Evolutionary conservation across 2,113 vertebrate genomes (phyloP).

Genomic region (Noctilio leporinus): DNA sequence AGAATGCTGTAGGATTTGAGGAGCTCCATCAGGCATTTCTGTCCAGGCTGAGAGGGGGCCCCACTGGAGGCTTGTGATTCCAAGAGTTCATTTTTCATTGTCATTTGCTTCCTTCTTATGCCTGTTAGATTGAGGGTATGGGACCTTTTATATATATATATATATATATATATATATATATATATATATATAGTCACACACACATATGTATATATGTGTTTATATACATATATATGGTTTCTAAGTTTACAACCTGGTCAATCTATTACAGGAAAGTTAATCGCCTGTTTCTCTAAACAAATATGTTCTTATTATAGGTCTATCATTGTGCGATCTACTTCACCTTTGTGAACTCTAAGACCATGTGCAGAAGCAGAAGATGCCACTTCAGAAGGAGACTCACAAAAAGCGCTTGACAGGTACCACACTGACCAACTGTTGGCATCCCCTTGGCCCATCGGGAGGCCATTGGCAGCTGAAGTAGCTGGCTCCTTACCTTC

Average conservation of each 20-base stretch:
- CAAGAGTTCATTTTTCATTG: not conserved
- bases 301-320: not conserved
- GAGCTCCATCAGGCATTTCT: not conserved
- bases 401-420: accelerated
- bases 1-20: not conserved
- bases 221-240: no score
- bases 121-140: not conserved
- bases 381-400: not conserved
- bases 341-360: not conserved
- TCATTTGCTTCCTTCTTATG: not conserved
- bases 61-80: not conserved
- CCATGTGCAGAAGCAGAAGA: not conserved
- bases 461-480: not conserved
- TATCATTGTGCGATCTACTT: not conserved
- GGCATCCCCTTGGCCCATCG: no score
- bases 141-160: no score
- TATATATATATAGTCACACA: no score
- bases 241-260: not conserved
- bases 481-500: not conserved
- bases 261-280: not conserved
- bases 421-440: accelerated
- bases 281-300: not conserved
- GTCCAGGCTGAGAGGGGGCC: not conserved
- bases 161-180: no score
- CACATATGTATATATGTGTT: no score